Evolutionary conservation across 2,888 invertebrate genomes (phyloP).

Genomic region (Drosophila meridiana): DNA sequence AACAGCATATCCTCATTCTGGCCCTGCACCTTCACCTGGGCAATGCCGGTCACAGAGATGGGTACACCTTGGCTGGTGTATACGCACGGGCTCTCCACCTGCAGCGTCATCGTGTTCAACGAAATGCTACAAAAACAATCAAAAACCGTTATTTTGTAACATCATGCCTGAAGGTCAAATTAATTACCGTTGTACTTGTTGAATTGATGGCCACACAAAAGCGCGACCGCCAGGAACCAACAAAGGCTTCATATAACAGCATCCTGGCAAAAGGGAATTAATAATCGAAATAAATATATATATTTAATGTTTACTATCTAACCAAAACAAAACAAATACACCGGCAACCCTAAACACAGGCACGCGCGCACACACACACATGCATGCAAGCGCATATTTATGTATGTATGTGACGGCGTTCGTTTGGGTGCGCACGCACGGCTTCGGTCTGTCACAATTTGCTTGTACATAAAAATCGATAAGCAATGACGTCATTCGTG

Average conservation of each 20-base stretch:
- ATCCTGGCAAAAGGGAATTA: constrained; percentile 88
- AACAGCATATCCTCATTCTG: constrained; percentile 90
- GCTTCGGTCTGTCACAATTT: constrained; percentile 52
- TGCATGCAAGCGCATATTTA: constrained; percentile 1
- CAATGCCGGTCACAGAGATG: constrained; percentile 98
- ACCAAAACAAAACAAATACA: constrained; percentile 24
- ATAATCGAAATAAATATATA: background rate
- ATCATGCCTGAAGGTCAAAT: constrained; percentile 34
- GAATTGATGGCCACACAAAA: constrained; percentile 98
- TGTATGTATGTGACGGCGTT: constrained; percentile 55
- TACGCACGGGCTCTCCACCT: constrained; percentile 97
- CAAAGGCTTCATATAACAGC: constrained; percentile 96
- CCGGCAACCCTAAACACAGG: background rate
- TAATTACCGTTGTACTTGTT: constrained; percentile 91
- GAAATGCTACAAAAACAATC: constrained; percentile 89
- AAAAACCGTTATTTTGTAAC: constrained; percentile 9
- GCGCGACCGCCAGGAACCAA: constrained; percentile 98
- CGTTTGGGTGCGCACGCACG: constrained; percentile 44
- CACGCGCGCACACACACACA: background rate
- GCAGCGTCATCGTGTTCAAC: constrained; percentile 98
- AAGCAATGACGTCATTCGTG: constrained; percentile 74
- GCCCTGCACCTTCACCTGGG: constrained; percentile 94
- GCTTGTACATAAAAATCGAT: constrained; percentile 77
- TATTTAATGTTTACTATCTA: constrained; percentile 44
- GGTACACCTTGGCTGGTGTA: constrained; percentile 98